Conservation (phyloP, 1,140 invertebrate genomes). For the Portunus trituberculatus region DNA sequence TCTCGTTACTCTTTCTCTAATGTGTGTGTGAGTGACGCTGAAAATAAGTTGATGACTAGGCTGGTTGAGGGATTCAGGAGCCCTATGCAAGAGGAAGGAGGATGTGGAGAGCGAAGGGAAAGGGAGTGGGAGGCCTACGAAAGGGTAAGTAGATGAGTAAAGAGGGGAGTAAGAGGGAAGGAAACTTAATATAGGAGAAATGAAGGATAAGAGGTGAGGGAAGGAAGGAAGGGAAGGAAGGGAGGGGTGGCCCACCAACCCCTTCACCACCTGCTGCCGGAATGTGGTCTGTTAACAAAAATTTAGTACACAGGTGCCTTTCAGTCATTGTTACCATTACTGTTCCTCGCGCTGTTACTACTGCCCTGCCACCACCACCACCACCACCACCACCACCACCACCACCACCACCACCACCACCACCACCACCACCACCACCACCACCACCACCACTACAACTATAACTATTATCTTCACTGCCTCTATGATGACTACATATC, state of each 20-base stretch:
- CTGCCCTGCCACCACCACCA: not conserved
- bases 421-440: not conserved
- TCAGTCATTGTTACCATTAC: not conserved
- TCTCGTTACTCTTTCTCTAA: too few relatives aligned
- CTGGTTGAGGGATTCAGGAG: too few relatives aligned
- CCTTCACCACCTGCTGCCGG: not conserved
- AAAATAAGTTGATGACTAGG: too few relatives aligned
- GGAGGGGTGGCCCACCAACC: not conserved
- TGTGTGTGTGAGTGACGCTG: too few relatives aligned
- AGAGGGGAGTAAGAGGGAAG: not conserved
- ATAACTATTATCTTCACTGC: not conserved
- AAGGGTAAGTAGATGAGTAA: not conserved
- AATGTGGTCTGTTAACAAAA: not conserved
- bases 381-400: not conserved
- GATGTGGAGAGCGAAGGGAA: not conserved
- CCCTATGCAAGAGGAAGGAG: not conserved
- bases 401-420: not conserved
- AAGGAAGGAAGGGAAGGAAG: not conserved
- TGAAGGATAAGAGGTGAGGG: not conserved
- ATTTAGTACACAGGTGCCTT: not conserved
- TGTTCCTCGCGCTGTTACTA: not conserved
- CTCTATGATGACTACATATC: not conserved
- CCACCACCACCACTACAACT: not conserved
- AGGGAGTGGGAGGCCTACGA: not conserved
- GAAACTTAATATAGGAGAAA: constrained; percentile 12